Evolutionary conservation across 2,888 invertebrate species (phyloP), one percentile per base, ranked within the genome.

Genomic region (Bembecia ichneumoniformis): DNA sequence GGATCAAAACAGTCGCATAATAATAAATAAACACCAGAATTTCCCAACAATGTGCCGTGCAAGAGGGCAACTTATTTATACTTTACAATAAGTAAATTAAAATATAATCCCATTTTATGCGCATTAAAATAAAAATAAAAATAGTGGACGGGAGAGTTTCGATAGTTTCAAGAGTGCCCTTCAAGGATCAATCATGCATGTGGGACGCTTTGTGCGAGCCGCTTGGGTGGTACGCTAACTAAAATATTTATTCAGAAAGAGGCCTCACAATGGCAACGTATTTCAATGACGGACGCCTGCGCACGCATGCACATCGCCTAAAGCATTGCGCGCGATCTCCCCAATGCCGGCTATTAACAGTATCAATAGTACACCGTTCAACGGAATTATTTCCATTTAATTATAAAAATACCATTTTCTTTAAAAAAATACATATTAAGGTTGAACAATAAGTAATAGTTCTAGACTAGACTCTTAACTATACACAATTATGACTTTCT

Each of bases 181-280:
- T 79, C 75, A 82, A 69, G 71, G 69, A 84, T 84, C 84, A 82
- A 86, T 86, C 84, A 78, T 60, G 66, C 84, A 78, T 60, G 66
- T 57, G 58, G 62, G 66, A 60, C 50, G 53, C 78, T 75, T 78
- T 79, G 76, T 74, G 64, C 58, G 59, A 60, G 71, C 78, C 81
- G 76, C 74, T 63, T 84, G 83, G 83, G 84, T 84, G 82, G 84
- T 74, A 76, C 72, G 70, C 46, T 72, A 73, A 75, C 63, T 74
- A 74, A 81, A 81, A 83, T 86, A 83, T 86, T 86, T 84, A 86
- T 83, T 82, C 82, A 80, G 64, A 57, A 64, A 64, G 64, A 60
- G 28, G 63, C 65, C 63, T 66, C 66, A 86, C 86, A 86, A 86
- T 86, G 78, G 82, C 76, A 74, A 74, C 77, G 79, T 74, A 79